These are phyloP conservation scores for Crocidura indochinensis DNA, from an alignment of 2,797 vertebrate species.

Conservation along the genomic window DNA sequence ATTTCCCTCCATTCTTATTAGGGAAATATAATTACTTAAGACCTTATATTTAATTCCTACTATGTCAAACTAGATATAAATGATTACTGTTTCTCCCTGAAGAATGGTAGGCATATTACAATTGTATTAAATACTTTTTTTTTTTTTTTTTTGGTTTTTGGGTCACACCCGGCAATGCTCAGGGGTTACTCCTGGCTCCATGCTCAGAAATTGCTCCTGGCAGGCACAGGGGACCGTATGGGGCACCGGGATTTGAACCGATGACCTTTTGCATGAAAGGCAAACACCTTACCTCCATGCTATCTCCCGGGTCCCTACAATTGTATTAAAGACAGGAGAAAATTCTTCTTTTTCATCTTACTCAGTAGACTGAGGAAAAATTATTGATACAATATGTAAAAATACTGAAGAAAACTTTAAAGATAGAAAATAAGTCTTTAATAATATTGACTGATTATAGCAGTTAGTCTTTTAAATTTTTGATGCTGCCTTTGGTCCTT, in stretches of 20 bases:
- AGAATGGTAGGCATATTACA: conserved; percentile 61
- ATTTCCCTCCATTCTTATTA: conserved; percentile 51
- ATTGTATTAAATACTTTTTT: background rate
- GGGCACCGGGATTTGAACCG: no score
- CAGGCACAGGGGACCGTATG: no score
- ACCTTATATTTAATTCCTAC: background rate
- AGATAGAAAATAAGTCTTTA: background rate
- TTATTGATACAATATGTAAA: conserved; percentile 16
- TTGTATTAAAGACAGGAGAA: background rate
- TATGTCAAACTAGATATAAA: background rate
- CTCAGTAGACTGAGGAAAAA: conserved; percentile 12
- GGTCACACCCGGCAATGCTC: no score
- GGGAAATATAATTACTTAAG: conserved; percentile 32
- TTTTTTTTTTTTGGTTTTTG: no score
- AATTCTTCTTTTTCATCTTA: conserved; percentile 46
- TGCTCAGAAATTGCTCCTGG: no score
- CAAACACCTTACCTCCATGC: no score
- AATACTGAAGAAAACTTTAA: conserved; percentile 43
- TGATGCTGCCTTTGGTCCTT: conserved; percentile 35
- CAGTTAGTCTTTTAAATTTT: conserved; percentile 48
- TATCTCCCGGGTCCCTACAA: no score
- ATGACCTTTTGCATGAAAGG: no score
- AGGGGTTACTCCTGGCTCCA: no score
- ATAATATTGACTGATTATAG: background rate
- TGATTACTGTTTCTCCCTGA: conserved; percentile 50